phyloP scores from a whole-genome alignment of 2,888 invertebrate genomes.

The Apeira syringaria region DNA sequence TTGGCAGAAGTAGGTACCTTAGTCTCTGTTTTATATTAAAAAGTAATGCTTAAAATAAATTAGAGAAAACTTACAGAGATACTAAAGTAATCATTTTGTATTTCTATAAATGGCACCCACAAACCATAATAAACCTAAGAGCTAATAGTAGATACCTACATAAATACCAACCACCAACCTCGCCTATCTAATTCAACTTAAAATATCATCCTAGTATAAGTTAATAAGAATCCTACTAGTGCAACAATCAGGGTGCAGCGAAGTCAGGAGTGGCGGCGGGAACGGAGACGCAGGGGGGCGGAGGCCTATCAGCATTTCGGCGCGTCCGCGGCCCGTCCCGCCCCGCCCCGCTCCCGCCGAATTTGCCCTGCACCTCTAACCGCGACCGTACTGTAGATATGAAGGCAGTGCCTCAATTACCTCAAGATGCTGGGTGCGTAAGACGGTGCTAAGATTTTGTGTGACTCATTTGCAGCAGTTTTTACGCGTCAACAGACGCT shows the following conservation, averaged over 20 bases:
- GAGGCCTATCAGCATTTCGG: constrained; percentile 79
- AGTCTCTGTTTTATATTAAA: no score
- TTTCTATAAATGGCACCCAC: no score
- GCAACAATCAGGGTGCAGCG: constrained; percentile 49
- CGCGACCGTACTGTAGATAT: constrained; percentile 41
- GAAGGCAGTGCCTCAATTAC: constrained; percentile 2
- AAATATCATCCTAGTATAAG: constrained; percentile 8
- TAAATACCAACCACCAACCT: neutral
- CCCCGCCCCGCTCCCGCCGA: constrained; percentile 53
- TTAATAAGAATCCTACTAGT: constrained; percentile 28
- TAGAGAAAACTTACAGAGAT: no score
- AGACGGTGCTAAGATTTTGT: no score
- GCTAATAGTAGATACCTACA: neutral
- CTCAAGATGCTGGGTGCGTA: no score
- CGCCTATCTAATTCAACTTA: constrained; percentile 6
- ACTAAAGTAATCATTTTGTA: no score
- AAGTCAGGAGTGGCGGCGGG: constrained; percentile 39
- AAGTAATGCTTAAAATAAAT: no score
- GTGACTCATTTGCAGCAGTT: neutral
- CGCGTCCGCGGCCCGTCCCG: constrained; percentile 65
- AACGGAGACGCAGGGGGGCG: constrained; percentile 43
- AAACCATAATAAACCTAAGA: neutral
- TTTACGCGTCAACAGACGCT: neutral
- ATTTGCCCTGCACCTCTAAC: constrained; percentile 74
- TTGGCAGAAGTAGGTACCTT: no score